Evolutionary conservation across 1,140 invertebrate species (phyloP).

Genomic region (Orchestia grillus): DNA sequence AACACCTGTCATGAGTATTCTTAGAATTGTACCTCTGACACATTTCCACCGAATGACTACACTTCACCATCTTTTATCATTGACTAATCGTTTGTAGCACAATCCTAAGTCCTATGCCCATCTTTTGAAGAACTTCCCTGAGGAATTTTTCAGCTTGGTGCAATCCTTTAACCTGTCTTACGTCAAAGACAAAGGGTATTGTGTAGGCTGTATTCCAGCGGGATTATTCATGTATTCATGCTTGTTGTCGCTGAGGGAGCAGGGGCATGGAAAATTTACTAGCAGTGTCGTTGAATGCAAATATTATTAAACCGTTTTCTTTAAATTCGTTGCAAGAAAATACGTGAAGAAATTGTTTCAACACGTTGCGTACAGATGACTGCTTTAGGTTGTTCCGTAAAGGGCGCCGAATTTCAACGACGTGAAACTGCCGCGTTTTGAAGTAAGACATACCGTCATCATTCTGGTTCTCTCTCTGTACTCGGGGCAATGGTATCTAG

Average conservation of each 20-base stretch:
- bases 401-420: too few relatives aligned
- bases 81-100: neutral
- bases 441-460: too few relatives aligned
- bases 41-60: neutral
- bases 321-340: too few relatives aligned
- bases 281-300: too few relatives aligned
- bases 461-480: too few relatives aligned
- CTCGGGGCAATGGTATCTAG: too few relatives aligned
- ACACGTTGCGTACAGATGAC: too few relatives aligned
- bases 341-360: too few relatives aligned
- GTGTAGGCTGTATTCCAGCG: neutral
- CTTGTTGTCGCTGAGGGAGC: neutral
- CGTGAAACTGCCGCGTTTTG: too few relatives aligned
- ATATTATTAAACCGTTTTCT: too few relatives aligned
- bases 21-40: neutral
- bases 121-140: neutral
- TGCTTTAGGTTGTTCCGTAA: too few relatives aligned
- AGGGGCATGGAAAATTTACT: neutral
- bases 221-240: neutral
- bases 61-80: neutral
- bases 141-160: neutral
- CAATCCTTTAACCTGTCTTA: neutral
- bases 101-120: neutral
- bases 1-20: neutral
- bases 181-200: neutral